These are phyloP conservation scores for Huso huso DNA, from an alignment of 2,797 vertebrate species.

Conservation along the genomic window DNA sequence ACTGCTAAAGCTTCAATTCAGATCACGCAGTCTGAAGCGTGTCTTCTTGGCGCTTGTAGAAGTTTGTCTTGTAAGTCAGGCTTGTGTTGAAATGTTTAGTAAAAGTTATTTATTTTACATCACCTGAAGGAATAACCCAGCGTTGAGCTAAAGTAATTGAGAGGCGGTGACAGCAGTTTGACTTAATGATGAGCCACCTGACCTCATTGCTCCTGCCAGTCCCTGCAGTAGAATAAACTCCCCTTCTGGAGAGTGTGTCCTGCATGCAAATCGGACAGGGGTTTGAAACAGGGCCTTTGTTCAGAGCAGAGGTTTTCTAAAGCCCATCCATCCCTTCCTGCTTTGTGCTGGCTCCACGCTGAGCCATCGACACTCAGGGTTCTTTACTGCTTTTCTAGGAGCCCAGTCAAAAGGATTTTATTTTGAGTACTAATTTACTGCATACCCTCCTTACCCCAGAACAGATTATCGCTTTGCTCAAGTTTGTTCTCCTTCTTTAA, in stretches of 20 bases:
- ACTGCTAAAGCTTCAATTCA: not conserved
- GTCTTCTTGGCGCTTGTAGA: slow-evolving; percentile 35
- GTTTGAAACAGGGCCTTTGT: slow-evolving; percentile 49
- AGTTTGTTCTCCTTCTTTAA: too few species aligned
- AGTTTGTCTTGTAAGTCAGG: slow-evolving; percentile 44
- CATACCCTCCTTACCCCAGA: slow-evolving; percentile 26
- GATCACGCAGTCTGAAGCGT: slow-evolving; percentile 18
- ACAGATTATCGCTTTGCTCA: too few species aligned
- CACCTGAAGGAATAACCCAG: slow-evolving; percentile 41
- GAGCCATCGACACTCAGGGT: slow-evolving; percentile 45
- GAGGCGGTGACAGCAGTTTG: slow-evolving; percentile 49
- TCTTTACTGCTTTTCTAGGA: slow-evolving; percentile 34
- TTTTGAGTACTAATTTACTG: slow-evolving; percentile 35
- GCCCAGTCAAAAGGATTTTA: slow-evolving; percentile 30
- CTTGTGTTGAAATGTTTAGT: slow-evolving; percentile 55
- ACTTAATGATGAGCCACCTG: slow-evolving; percentile 65
- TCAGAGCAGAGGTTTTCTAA: slow-evolving; percentile 34
- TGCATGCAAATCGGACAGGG: slow-evolving; percentile 55
- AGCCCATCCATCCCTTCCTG: slow-evolving; percentile 40
- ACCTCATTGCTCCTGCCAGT: slow-evolving; percentile 48
- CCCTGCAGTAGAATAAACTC: slow-evolving; percentile 43
- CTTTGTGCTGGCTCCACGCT: slow-evolving; percentile 49
- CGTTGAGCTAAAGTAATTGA: slow-evolving; percentile 41
- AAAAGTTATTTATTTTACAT: slow-evolving; percentile 62
- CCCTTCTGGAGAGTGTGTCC: slow-evolving; percentile 38